Evolutionary conservation across 1,140 invertebrate species (phyloP), one percentile per base, ranked within the genome.

Genomic region (Leptopilina clavipes): DNA sequence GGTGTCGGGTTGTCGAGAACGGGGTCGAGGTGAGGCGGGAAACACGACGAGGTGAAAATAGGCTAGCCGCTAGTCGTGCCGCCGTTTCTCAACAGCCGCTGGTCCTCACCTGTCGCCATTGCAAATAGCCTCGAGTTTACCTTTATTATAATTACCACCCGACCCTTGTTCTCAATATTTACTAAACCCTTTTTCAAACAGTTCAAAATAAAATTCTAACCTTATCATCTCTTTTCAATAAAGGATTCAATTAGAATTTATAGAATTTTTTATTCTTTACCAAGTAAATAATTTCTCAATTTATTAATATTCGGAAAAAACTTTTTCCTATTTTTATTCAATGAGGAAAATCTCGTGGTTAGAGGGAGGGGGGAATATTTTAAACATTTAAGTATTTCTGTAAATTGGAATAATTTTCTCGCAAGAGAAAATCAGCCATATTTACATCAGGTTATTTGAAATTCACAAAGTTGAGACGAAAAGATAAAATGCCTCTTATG

Each of bases 1-100:
- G 80, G 79, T 76, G 71, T 74, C 31, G 56, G 37, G 75, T 72
- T 73, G 78, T 70, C 76, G 31, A 70, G 59, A 54, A 71, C 19
- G 73, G 72, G 43, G 70, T 71, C 59, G 48, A 44, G 45, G 43
- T 40, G 11, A 70, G 17, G 18, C 1, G 14, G 19, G 6, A 31
- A 31, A 6, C 59, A 14, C 59, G 12, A 14, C 22, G 59, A 65
- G 59, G 25, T 65, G 59, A 37, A 65, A 65, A 65, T 65, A 65
- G 59, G 22, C 1, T 65, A 31, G 22, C 25, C 59, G 59, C 25
- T 65, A 31, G 22, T 65, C 14, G 59, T 37, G 59, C 59, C 59
- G 59, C 59, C 59, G 59, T 65, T 65, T 65, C 59, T 65, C 59
- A 37, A 65, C 59, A 65, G 22, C 59, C 25, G 59, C 22, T 65